Evolutionary conservation across 2,888 invertebrate species (phyloP), one percentile per base, ranked within the genome.

Genomic region (Baronia brevicornis): DNA sequence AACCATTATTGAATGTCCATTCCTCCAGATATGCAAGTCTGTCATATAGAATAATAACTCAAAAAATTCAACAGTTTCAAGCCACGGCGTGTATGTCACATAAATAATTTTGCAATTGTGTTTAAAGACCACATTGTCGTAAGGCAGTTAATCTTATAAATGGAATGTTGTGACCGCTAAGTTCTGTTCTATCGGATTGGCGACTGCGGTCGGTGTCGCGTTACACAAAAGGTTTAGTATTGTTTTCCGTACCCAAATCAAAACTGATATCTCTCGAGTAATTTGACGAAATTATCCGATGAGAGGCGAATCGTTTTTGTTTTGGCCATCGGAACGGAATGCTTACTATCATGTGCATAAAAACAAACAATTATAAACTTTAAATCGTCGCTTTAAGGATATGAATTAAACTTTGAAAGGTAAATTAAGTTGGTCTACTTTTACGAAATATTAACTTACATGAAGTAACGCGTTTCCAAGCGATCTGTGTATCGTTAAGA

Each of bases 161-260:
- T 55, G 50, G 53, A 53, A 51, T 60, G 54, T 52, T 58, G 51
- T 56, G 64, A 60, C 63, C 62, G 64, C 53, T 43, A 54, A 38
- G 49, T 52, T 53, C 57, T 56, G 55, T 56, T n/a, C n/a, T n/a
- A n/a, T n/a, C 50, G 51, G 51, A 61, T 58, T 31, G 36, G 54
- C 59, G 60, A 50, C 54, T 61, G 64, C 64, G 69, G 66, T 58
- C 57, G 60, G 69, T 72, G 50, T 82, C 77, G 42, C 51, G 48
- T 82, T 80, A 73, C 84, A 73, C 66, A 77, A 78, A 79, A 75
- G 73, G 73, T 69, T 59, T 59, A 60, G 64, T 69, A 54, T 66
- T 73, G 69, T 70, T 77, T 73, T 72, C 55, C 55, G 60, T 62
- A 59, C 67, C 65, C 63, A 64, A 69, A 70, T 72, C 68, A 74